Evolutionary conservation across 2,797 vertebrate genomes (phyloP), one percentile per base, ranked within the genome.

Genomic region (Kryptopterus vitreolus): DNA sequence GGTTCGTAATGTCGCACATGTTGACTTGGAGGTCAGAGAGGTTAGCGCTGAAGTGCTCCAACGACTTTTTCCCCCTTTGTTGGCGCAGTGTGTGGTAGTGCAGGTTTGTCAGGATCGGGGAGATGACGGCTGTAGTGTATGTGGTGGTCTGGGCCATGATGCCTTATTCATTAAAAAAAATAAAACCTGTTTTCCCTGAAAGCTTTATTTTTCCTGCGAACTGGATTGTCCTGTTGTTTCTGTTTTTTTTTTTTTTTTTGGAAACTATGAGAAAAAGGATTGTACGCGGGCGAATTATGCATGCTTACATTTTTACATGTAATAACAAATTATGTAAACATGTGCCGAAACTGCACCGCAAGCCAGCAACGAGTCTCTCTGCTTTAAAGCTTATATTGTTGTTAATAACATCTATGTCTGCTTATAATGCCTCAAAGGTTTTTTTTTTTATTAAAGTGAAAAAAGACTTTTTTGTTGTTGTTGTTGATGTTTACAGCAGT

Each of bases 81-180:
- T 84, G 76, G 85, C 84, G 71, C 18, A 12, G 82, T 65, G 79
- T 86, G 90, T 73, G 81, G 91, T 85, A 87, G 83, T 90, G 88
- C 93, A 88, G 88, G 93, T 94, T 87, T 33, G 81, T 90, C 93
- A 82, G 88, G 93, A 90, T 93, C 31, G 2, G 35, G 75, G 78
- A 13, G 13, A 81, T 89, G 85, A 80, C 86, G 90, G 88, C 77
- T 87, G 33, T 18, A 55, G 66, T 62, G 26, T 43, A 59, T 82
- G 22, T 69, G 66, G 65, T 79, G 77, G 57, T 79, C 77, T 61
- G 48, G 58, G 5, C 35, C 35, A 55, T 48, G 50, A 50, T 81
- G 38, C 65, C 35, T 66, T n/a, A n/a, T n/a, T 35, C n/a, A 75
- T 59, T 26, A 77, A n/a, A n/a, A n/a, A n/a, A n/a, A n/a, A n/a